Evolutionary conservation across 2,113 vertebrate genomes (phyloP), one percentile per base, ranked within the genome.

Genomic region (Numenius arquata): DNA sequence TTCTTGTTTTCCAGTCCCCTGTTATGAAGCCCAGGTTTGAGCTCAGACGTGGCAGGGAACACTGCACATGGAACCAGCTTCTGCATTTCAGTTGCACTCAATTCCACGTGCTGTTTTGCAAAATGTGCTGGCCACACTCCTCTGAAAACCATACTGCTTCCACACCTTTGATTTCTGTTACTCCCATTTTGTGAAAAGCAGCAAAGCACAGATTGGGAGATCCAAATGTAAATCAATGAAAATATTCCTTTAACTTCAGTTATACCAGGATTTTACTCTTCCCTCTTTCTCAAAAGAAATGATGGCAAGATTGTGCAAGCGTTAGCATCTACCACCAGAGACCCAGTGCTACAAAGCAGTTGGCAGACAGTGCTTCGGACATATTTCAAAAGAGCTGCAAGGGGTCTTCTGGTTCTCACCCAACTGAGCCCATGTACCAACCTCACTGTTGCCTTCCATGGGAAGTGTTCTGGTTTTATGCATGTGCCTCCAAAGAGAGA

Each of bases 1-100:
- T 68, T 77, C n/a, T 62, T 78, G 29, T 78, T 91, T 85, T 62
- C 25, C 12, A 12, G 0, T 50, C 20, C 6, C 5, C 22, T 66
- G 8, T 41, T 86, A 50, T 32, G 20, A 72, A 89, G 32, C 27
- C 16, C 14, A 27, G 32, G 20, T 65, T 62, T 88, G 52, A 74
- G 55, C 59, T 91, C 50, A 67, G 41, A 30, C 0, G 1, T 65
- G 50, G 50, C 45, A 87, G 70, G 48, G 48, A 81, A 13, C 2
- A 6, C 36, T 82, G 41, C 6, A 4, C 0, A 1, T 66, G 50
- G 38, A 67, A 68, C 32, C 43, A 61, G 25, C 40, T 81, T 80
- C 85, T 90, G 67, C 26, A 1, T 55, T 88, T 93, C 70, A 50
- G 12, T 34, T 0, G 0, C 38, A 65, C 36, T 92, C 2, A 0